Percentiles rank a stretch among this genome's conserved stretches.
These are phyloP conservation scores for Petrophora chlorosata DNA, from an alignment of 2,888 invertebrate species.

Conservation along the genomic window DNA sequence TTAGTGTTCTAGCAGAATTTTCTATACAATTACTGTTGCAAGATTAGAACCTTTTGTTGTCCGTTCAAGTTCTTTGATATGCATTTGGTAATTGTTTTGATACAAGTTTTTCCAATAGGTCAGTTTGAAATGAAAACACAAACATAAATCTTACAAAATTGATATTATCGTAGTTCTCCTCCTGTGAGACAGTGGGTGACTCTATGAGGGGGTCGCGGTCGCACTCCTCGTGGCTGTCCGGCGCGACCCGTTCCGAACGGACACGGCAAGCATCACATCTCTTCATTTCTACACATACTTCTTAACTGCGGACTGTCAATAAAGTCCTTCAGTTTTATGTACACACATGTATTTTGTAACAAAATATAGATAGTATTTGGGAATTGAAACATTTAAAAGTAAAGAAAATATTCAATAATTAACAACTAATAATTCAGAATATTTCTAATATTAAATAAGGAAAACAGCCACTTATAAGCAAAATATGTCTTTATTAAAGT, in stretches of 20 bases:
- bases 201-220: conserved; percentile 72
- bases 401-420: no score
- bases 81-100: no score
- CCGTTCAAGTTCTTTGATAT: no score
- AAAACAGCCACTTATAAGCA: no score
- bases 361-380: no score
- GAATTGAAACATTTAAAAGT: no score
- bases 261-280: conserved; percentile 70
- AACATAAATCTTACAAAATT: conserved; percentile 67
- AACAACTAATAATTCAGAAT: no score
- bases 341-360: conserved; percentile 1
- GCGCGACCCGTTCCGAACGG: conserved; percentile 61
- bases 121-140: conserved; percentile 46
- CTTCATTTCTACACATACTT: conserved; percentile 81
- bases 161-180: conserved; percentile 66
- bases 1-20: no score
- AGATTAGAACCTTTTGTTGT: no score
- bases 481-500: no score
- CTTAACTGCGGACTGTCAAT: conserved; percentile 73
- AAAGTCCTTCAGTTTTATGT: conserved; percentile 54
- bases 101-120: not conserved
- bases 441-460: no score
- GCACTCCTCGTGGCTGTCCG: conserved; percentile 53
- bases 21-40: no score
- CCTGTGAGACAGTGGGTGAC: conserved; percentile 63